Evolutionary conservation across 1,140 invertebrate species (phyloP).

Genomic region (Lasaia peninsularis): DNA sequence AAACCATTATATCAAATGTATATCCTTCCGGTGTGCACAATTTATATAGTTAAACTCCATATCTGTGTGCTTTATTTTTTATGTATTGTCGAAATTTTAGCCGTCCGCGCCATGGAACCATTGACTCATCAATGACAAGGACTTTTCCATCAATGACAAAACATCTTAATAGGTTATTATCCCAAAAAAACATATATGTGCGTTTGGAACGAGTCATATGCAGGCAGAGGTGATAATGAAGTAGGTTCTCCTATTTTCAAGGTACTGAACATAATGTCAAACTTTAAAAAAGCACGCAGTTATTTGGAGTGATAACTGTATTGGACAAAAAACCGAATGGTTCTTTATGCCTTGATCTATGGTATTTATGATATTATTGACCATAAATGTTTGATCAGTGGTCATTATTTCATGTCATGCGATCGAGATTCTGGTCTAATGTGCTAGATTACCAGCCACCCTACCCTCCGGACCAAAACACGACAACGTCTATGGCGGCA

Average conservation of each 20-base stretch:
- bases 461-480: neutral
- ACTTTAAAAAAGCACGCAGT: slow-evolving; percentile 16
- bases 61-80: slow-evolving; percentile 19
- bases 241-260: slow-evolving; percentile 17
- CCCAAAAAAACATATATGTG: slow-evolving; percentile 16
- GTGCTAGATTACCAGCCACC: too few relatives aligned
- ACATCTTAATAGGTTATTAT: too few relatives aligned
- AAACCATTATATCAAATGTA: neutral
- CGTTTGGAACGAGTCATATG: slow-evolving; percentile 13
- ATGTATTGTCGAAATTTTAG: slow-evolving; percentile 17
- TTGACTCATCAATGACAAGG: slow-evolving; percentile 13
- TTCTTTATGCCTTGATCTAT: slow-evolving; percentile 16
- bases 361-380: slow-evolving; percentile 16
- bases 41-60: slow-evolving; percentile 19
- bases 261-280: slow-evolving; percentile 10
- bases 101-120: slow-evolving; percentile 12
- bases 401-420: slow-evolving; percentile 12
- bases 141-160: too few relatives aligned
- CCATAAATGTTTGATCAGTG: slow-evolving; percentile 17
- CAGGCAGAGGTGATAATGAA: slow-evolving; percentile 18
- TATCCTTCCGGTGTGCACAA: slow-evolving; percentile 10
- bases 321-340: slow-evolving; percentile 18
- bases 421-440: slow-evolving; percentile 16
- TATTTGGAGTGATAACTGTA: slow-evolving; percentile 21
- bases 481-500: too few relatives aligned